Evolutionary conservation across 1,140 invertebrate species (phyloP).

Genomic region (Plodia interpunctella): DNA sequence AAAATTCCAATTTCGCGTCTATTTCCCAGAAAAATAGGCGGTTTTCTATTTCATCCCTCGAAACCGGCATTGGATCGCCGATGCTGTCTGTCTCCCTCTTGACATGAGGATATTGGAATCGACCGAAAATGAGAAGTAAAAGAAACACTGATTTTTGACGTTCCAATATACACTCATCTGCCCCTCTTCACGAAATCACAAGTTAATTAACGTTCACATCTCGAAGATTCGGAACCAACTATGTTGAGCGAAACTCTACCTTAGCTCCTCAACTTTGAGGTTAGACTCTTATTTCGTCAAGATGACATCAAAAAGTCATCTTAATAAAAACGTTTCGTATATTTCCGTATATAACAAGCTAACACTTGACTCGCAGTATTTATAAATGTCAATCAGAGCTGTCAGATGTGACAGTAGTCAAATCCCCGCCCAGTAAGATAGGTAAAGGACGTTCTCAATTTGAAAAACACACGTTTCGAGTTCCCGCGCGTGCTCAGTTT

Average conservation of each 20-base stretch:
- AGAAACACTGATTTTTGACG: slow-evolving; percentile 71
- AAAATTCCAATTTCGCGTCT: slow-evolving; percentile 63
- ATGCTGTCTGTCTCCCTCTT: slow-evolving; percentile 56
- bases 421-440: slow-evolving; percentile 64
- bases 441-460: slow-evolving; percentile 63
- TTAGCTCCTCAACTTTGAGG: slow-evolving; percentile 30
- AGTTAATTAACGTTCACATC: slow-evolving; percentile 54
- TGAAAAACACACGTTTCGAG: slow-evolving; percentile 68
- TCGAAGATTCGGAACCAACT: slow-evolving; percentile 28
- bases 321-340: slow-evolving; percentile 62
- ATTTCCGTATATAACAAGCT: slow-evolving; percentile 55
- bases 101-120: slow-evolving; percentile 70
- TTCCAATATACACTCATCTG: slow-evolving; percentile 74
- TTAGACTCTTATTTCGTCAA: slow-evolving; percentile 22
- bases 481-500: slow-evolving; percentile 64
- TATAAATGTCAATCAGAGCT: slow-evolving; percentile 70
- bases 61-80: slow-evolving; percentile 38
- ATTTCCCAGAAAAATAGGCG: slow-evolving; percentile 65
- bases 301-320: slow-evolving; percentile 58
- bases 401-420: slow-evolving; percentile 72
- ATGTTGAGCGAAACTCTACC: slow-evolving; percentile 31
- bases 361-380: slow-evolving; percentile 64
- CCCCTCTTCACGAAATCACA: slow-evolving; percentile 36
- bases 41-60: slow-evolving; percentile 61
- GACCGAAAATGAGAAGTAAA: slow-evolving; percentile 71